A percentile compares a stretch with the other conserved stretches of the same genome.
Conservation (phyloP, 2,797 vertebrate genomes). For the Chloroceryle inda region DNA sequence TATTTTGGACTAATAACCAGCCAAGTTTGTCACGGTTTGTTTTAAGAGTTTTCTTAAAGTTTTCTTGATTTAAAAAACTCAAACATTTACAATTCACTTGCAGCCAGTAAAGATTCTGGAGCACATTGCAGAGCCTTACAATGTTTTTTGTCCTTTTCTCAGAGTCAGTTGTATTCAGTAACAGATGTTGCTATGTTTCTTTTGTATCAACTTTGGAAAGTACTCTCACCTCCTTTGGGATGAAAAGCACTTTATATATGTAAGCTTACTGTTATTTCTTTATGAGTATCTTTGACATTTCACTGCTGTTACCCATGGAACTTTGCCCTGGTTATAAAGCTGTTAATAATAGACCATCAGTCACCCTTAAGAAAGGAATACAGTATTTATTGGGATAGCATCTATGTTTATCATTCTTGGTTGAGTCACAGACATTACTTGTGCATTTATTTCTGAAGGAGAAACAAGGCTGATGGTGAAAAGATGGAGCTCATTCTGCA, state of each 20-base stretch:
- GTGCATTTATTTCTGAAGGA: not conserved
- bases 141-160: not conserved
- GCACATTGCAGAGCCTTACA: not conserved
- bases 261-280: conserved; percentile 43
- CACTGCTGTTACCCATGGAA: conserved; percentile 47
- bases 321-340: conserved; percentile 38
- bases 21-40: rapidly evolving
- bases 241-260: conserved; percentile 17
- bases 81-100: not conserved
- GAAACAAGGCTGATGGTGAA: not conserved
- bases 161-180: not conserved
- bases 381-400: conserved; percentile 35
- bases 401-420: conserved; percentile 31
- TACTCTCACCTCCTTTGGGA: not conserved
- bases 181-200: conserved; percentile 42
- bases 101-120: not conserved
- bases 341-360: conserved; percentile 12
- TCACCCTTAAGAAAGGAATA: conserved; percentile 33
- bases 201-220: conserved; percentile 20
- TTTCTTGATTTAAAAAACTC: not conserved
- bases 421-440: not conserved
- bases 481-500: not conserved
- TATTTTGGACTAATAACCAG: not conserved
- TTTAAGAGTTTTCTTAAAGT: not conserved
- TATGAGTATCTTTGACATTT: conserved; percentile 41